Percentiles rank a stretch among this genome's conserved stretches.
Evolutionary conservation across 2,113 vertebrate genomes (phyloP).

Genomic region (Gambusia holbrooki): DNA sequence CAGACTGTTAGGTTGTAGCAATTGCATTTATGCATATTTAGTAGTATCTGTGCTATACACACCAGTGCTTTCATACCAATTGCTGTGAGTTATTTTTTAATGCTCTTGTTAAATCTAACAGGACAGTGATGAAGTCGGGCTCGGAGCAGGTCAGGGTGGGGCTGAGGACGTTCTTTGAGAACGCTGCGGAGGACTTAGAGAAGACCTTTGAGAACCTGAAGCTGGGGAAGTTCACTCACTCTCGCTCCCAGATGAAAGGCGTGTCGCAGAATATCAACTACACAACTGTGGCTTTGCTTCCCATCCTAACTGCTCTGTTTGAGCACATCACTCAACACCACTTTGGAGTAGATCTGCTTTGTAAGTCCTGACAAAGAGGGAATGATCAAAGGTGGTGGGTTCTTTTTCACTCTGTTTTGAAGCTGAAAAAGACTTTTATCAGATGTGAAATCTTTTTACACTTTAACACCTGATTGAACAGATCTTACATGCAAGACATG

Average conservation of each 20-base stretch:
- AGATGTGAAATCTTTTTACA: not conserved
- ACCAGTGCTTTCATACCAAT: slow-evolving; percentile 8
- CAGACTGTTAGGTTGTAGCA: slow-evolving; percentile 14
- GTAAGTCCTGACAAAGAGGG: slow-evolving; percentile 82
- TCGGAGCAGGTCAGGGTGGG: slow-evolving; percentile 93
- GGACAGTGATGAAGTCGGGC: slow-evolving; percentile 98
- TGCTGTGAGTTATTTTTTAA: slow-evolving; percentile 28
- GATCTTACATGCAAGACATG: not conserved
- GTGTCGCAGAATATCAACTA: slow-evolving; percentile 99
- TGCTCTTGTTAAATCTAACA: slow-evolving; percentile 60
- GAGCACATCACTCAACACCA: slow-evolving; percentile 95
- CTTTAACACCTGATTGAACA: not conserved
- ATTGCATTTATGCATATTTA: slow-evolving; percentile 11
- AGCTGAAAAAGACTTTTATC: not conserved
- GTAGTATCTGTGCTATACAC: slow-evolving; percentile 18
- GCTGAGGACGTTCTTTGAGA: slow-evolving; percentile 94
- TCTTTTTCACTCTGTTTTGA: slow-evolving; percentile 9
- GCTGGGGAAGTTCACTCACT: slow-evolving; percentile 96
- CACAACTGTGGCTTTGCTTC: slow-evolving; percentile 93
- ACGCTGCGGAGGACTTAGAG: slow-evolving; percentile 94
- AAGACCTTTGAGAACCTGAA: slow-evolving; percentile 98
- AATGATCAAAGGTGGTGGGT: slow-evolving; percentile 34
- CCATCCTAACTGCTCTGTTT: slow-evolving; percentile 95
- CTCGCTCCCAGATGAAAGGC: slow-evolving; percentile 96
- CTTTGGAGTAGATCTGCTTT: slow-evolving; percentile 91